Evolutionary conservation across 2,888 invertebrate genomes (phyloP), one percentile per base, ranked within the genome.

Genomic region (Conomelus anceps): DNA sequence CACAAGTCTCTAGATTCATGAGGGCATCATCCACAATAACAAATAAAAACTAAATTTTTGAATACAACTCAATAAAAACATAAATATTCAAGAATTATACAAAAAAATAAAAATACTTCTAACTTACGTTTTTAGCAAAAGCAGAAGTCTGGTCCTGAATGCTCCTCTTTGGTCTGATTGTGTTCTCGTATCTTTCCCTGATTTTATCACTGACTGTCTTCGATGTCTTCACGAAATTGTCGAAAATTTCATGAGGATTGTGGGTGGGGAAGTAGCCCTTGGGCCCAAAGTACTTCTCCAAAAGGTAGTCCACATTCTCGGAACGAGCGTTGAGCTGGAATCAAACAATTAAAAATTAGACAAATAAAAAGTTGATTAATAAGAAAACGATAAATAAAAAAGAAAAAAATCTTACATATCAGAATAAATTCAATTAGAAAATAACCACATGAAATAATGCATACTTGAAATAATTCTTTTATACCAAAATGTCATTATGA

Each of bases 201-300:
- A 91, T 88, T 23, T 22, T 86, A 22, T 89, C 89, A 22, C 86
- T 29, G 85, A 87, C 29, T 20, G 85, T 7, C 86, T 90, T 90
- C 9, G 63, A 84, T 13, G 63, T 34, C 84, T 91, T 90, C 26
- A 88, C 89, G 1, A 90, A 26, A 86, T 93, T 92, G 0, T 92
- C 91, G 0, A 93, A 89, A 13, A 95, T 91, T n/a, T 95, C 94
- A 7, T 94, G 92, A 0, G 94, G 92, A 0, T 94, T 93, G 86
- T 94, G 93, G 0, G 94, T 94, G 22, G 94, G 94, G 26, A 96
- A 92, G 89, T 91, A 92, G 7, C 96, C 96, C 91, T 95, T 95
- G 0, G 97, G 97, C 6, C 97, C 97, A 23, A 97, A 94, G 93
- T 96, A 95, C 90, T 96, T 95, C 92, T 97, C 97, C 1, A 97